Evolutionary conservation across 2,888 invertebrate species (phyloP), one percentile per base, ranked within the genome.

Genomic region (Agrochola lychnidis): DNA sequence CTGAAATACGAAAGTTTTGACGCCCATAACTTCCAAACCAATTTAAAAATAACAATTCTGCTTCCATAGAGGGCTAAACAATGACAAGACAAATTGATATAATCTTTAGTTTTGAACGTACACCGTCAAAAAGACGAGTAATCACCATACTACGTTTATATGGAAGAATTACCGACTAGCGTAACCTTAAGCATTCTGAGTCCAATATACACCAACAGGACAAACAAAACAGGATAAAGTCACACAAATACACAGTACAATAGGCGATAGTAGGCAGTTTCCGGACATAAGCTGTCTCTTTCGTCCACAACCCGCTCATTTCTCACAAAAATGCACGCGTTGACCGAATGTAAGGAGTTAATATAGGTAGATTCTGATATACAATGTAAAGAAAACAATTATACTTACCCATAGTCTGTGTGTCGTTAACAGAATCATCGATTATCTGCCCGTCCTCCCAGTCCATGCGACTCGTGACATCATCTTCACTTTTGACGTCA

Each of bases 331-430:
- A 64, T 64, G 16, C 40, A 40, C 16, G 10, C 5, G 5, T 63
- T n/a, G 36, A 16, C 22, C 12, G 9, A n/a, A 63, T 40, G 14
- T 63, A 42, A n/a, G n/a, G 7, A n/a, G 40, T 9, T 63, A n/a
- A 2, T 51, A 16, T 67, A 40, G 36, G n/a, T 25, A 61, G 40
- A 40, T 25, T 19, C 25, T 22, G 25, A 22, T 19, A 30, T 25
- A 64, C 16, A 22, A 30, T 45, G 70, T n/a, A 45, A 70, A 70
- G 7, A 36, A 59, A 42, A 61, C 40, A 14, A 48, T 36, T 62
- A 30, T 30, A 76, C 82, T 78, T 66, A 78, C 78, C 78, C 1
- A 78, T 48, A 48, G 19, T 40, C 10, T 19, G 1, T 2, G 56
- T 57, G 3, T 40, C 59, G 5, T 4, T 14, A n/a, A 36, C 61